phyloP scores from a whole-genome alignment of 2,888 invertebrate species.

The Calliphora vomitoria region DNA sequence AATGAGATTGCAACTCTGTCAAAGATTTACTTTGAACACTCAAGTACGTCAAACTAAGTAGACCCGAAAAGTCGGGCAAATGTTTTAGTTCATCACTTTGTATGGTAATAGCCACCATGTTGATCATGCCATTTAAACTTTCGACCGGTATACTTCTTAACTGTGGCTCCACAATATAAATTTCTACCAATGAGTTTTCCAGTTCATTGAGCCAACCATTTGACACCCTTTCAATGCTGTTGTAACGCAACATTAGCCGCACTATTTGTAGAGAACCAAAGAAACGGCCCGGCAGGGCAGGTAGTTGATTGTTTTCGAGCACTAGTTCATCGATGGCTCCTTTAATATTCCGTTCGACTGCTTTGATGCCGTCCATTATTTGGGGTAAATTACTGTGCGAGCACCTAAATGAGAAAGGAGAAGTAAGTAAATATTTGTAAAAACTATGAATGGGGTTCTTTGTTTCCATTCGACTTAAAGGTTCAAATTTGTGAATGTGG shows the following conservation, averaged over 20 bases:
- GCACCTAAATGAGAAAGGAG: conserved; percentile 87
- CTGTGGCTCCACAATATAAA: conserved; percentile 93
- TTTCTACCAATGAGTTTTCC: conserved; percentile 91
- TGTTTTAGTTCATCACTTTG: conserved; percentile 91
- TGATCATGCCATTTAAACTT: conserved; percentile 89
- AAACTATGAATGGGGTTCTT: no score
- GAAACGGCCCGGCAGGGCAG: conserved; percentile 92
- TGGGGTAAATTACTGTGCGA: conserved; percentile 94
- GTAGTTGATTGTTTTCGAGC: conserved; percentile 93
- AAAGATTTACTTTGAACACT: conserved; percentile 89
- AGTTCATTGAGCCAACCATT: conserved; percentile 92
- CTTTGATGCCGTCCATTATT: conserved; percentile 90
- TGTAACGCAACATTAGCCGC: conserved; percentile 93
- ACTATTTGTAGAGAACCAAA: conserved; percentile 91
- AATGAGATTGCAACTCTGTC: conserved; percentile 88
- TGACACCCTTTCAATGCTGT: conserved; percentile 92
- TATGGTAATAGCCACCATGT: conserved; percentile 93
- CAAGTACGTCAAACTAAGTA: conserved; percentile 90
- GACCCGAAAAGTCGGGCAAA: conserved; percentile 89
- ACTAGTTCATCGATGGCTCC: conserved; percentile 93
- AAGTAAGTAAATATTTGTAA: not conserved
- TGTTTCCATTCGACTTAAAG: no score
- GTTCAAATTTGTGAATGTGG: no score
- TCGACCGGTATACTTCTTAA: conserved; percentile 91
- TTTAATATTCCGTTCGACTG: conserved; percentile 87